Base-by-base conservation (phyloP, 2,113 vertebrate genomes). In the Sterna hirundo region DNA sequence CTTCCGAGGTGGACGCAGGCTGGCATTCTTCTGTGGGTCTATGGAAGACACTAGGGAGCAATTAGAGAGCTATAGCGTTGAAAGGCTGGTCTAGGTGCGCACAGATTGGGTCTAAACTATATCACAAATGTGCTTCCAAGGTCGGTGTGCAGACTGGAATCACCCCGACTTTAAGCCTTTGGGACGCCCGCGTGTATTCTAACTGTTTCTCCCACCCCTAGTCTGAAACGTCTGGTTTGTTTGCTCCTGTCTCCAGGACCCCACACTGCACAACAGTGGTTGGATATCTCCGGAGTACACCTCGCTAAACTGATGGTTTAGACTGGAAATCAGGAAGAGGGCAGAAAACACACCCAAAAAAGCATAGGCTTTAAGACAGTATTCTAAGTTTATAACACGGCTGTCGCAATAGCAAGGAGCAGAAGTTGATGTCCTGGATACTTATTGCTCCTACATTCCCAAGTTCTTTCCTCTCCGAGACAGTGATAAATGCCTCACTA, bases 401-500 rank as follows among this genome's bases (percentile, higher is more conserved):
- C 55, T 89, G 65, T 75, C 91, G 64, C 51, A 81, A 58, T 70
- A 77, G 51, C 68, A 70, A 88, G 42, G 46, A 55, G 26, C 32
- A 74, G 72, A 64, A 88, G 29, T 8, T 94, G 60, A 16, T 75
- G 23, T 47, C 51, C 62, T 80, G 75, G 34, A 23, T 18, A 5
- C 18, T 42, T 83, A 26, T 15, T 49, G 38, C 14, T 51, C 51
- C 38, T 66, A 3, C 21, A 10, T 90, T 84, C 21, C 34, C 0
- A 1, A 69, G 25, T 71, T 71, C 51, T 77, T 86, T 89, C 36
- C 27, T 79, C 46, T 79, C 42, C 60, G 51, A 91, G 64, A 29
- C 46, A 64, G 51, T 64, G 52, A 84, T 27, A 90, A 90, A 94
- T 22, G 26, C 13, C 65, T 82, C n/a, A 57, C 91, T 92, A 93